These are phyloP conservation scores for Conomelus anceps DNA, from an alignment of 2,888 invertebrate species.

Conservation along the genomic window DNA sequence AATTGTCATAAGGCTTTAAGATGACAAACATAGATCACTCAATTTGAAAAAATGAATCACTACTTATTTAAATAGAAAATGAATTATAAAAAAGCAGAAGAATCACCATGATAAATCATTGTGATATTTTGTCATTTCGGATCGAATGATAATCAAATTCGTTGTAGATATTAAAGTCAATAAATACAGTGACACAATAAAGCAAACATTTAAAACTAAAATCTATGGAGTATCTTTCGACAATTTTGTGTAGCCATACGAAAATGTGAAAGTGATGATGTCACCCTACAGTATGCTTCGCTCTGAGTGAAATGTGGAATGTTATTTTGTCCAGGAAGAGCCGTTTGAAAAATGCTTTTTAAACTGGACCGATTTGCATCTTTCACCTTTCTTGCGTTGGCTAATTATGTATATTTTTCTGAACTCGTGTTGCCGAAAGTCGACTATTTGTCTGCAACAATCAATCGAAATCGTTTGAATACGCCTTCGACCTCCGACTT, in stretches of 20 bases:
- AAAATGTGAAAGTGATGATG: background rate
- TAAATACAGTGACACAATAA: no score
- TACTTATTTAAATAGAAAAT: no score
- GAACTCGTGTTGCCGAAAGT: background rate
- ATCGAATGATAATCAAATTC: no score
- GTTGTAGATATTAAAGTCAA: no score
- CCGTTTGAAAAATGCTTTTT: background rate
- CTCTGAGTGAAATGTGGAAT: background rate
- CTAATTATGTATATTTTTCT: background rate
- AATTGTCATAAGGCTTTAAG: no score
- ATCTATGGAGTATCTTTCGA: no score
- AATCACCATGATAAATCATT: no score
- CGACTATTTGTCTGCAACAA: background rate
- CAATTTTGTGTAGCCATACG: background rate
- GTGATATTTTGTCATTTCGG: no score
- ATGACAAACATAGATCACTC: no score
- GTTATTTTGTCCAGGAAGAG: background rate
- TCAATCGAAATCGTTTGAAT: background rate
- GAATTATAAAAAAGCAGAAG: no score
- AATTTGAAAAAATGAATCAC: no score
- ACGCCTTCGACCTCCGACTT: background rate
- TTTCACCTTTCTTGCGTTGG: background rate
- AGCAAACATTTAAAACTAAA: no score
- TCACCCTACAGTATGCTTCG: background rate
- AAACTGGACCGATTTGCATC: background rate